A percentile compares a stretch with the other conserved stretches of the same genome.
Conservation (phyloP, 2,113 vertebrate genomes). For the Erythrocebus patas region DNA sequence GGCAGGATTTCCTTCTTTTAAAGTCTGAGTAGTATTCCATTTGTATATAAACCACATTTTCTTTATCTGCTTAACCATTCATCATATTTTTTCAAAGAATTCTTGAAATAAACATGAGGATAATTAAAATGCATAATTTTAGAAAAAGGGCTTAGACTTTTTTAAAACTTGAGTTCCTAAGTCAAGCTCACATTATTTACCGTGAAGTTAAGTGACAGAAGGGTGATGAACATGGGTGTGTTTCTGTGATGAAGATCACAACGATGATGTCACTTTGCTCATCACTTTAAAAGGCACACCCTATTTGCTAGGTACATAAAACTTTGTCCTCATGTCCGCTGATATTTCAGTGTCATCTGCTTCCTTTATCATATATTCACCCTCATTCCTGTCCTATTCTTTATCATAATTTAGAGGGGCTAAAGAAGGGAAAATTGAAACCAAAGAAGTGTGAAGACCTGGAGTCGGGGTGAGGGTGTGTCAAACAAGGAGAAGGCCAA, state of each 20-base stretch:
- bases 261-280: neutral
- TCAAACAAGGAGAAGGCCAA: neutral
- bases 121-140: slow-evolving; percentile 7
- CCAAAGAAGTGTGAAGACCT: neutral
- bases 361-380: neutral
- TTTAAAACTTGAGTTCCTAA: neutral
- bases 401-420: neutral
- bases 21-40: no score
- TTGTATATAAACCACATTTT: neutral
- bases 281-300: neutral
- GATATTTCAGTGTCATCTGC: neutral
- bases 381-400: neutral
- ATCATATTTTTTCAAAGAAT: neutral
- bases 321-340: neutral
- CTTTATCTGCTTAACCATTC: neutral
- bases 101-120: neutral
- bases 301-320: neutral
- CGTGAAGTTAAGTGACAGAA: neutral
- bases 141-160: neutral
- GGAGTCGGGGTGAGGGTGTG: neutral
- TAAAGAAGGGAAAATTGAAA: neutral
- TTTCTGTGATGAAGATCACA: neutral
- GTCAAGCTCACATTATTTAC: neutral
- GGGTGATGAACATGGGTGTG: neutral
- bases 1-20: neutral